Percentiles rank a stretch among this genome's conserved stretches.
phyloP scores from a whole-genome alignment of 2,113 vertebrate genomes.

The Empidonax traillii region DNA sequence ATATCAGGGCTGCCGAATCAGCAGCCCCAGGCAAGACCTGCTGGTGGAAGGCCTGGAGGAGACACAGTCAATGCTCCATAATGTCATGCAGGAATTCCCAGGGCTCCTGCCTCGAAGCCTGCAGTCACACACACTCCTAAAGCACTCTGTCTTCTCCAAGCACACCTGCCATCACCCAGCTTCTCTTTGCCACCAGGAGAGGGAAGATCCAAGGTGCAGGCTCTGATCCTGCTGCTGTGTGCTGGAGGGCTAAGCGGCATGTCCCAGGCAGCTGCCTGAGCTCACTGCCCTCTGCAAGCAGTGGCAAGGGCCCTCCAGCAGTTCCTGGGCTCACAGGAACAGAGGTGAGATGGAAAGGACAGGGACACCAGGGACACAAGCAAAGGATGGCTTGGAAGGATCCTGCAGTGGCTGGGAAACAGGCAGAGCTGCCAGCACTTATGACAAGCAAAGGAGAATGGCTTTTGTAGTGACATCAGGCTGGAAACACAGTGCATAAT shows the following conservation, averaged over 20 bases:
- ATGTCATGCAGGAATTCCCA: not conserved
- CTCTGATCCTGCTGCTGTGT: not conserved
- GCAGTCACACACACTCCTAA: accelerated
- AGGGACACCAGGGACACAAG: not conserved
- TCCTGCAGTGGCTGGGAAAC: not conserved
- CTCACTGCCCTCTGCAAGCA: not conserved
- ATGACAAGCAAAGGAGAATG: not conserved
- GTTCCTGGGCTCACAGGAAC: not conserved
- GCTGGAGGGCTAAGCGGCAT: not conserved
- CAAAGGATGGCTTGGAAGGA: not conserved
- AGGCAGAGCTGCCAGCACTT: not conserved
- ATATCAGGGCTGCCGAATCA: not conserved
- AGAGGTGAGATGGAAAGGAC: not conserved
- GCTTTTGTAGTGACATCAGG: not conserved
- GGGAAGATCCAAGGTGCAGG: not conserved
- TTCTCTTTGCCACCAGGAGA: not conserved
- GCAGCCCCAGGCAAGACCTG: not conserved
- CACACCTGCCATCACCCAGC: not conserved
- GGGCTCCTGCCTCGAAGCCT: not conserved
- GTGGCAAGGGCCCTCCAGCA: not conserved
- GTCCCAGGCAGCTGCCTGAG: not conserved
- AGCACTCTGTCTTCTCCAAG: not conserved
- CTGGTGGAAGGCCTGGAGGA: not conserved
- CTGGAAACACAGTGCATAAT: not conserved
- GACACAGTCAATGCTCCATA: not conserved